Percentiles rank a stretch among this genome's conserved stretches.
These are phyloP conservation scores for Picathartes gymnocephalus DNA, from an alignment of 2,113 vertebrate genomes.

Conservation along the genomic window DNA sequence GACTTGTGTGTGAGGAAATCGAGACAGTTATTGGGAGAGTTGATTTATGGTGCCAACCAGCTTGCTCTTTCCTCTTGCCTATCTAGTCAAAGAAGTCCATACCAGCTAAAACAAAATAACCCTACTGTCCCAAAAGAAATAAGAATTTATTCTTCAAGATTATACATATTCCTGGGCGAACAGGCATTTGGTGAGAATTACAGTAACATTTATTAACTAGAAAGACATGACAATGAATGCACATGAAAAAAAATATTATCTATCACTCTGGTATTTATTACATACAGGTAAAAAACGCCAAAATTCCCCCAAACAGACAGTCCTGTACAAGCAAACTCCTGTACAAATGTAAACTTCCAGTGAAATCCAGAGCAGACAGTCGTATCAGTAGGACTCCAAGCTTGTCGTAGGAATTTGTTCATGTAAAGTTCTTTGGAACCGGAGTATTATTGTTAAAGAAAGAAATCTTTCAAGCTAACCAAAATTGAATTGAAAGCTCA, in stretches of 20 bases:
- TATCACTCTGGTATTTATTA: neutral
- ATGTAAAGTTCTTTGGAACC: neutral
- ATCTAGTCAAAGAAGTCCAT: neutral
- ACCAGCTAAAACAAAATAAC: neutral
- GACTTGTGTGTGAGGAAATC: neutral
- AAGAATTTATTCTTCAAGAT: neutral
- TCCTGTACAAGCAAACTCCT: neutral
- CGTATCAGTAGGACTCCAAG: neutral
- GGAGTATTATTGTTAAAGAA: neutral
- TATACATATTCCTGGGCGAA: neutral
- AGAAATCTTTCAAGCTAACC: neutral
- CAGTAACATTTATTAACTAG: neutral
- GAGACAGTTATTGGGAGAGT: neutral
- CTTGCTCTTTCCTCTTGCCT: neutral
- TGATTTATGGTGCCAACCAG: neutral
- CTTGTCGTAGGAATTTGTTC: neutral
- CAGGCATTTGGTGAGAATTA: neutral
- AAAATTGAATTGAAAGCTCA: neutral
- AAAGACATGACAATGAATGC: neutral
- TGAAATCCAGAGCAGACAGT: neutral
- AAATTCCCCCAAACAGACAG: neutral
- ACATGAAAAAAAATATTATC: neutral
- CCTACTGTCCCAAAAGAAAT: neutral
- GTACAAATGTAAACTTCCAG: neutral
- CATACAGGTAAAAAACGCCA: neutral